phyloP scores from a whole-genome alignment of 2,797 vertebrate species.

The Tadarida brasiliensis region DNA sequence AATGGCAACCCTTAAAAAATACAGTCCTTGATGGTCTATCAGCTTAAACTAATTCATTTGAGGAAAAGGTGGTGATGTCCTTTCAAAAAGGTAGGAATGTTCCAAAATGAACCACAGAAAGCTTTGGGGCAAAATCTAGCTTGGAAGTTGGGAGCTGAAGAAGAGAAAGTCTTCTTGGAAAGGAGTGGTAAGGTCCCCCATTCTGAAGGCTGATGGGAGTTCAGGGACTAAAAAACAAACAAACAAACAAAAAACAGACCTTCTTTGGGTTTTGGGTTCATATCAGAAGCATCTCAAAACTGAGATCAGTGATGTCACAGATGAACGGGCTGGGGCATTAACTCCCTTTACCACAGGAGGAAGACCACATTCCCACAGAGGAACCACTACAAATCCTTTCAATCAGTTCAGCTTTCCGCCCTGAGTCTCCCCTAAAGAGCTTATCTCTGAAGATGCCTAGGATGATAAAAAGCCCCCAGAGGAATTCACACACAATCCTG shows the following conservation, averaged over 20 bases:
- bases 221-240: not conserved
- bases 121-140: not conserved
- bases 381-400: constrained; percentile 56
- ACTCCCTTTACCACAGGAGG: not conserved
- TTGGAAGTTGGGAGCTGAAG: not conserved
- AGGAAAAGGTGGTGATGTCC: not conserved
- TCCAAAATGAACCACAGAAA: not conserved
- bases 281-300: not conserved
- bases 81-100: not conserved
- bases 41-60: constrained; percentile 4
- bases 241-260: not conserved
- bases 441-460: constrained; percentile 48
- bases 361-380: constrained; percentile 33
- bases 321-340: not conserved
- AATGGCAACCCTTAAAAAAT: constrained; percentile 66
- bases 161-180: not conserved
- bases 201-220: not conserved
- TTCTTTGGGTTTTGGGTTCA: not conserved
- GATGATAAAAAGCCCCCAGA: constrained; percentile 65
- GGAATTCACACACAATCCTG: not conserved
- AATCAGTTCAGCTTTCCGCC: constrained; percentile 58
- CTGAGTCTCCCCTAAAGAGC: constrained; percentile 54
- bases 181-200: not conserved
- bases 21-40: constrained; percentile 20
- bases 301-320: not conserved